Conservation (phyloP, 2,797 vertebrate species). For the Nannoperca obscura region DNA sequence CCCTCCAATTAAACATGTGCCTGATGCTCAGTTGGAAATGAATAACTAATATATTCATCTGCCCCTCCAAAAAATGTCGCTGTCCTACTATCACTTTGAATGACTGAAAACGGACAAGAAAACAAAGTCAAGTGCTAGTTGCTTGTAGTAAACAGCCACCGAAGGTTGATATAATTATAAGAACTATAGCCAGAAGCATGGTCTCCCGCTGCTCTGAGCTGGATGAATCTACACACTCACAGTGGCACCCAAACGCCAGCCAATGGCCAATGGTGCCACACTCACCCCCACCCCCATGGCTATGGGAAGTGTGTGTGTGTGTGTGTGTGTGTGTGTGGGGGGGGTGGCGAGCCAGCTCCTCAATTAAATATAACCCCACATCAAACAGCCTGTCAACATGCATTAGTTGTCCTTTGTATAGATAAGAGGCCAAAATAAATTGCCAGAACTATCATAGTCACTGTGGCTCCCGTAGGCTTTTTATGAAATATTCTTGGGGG, state of each 20-base stretch:
- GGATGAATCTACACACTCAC: constrained; percentile 51
- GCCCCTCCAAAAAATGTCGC: neutral
- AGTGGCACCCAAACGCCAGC: constrained; percentile 48
- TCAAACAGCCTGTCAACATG: constrained; percentile 83
- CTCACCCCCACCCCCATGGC: constrained; percentile 50
- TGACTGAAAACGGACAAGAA: constrained; percentile 19
- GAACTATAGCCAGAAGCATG: constrained; percentile 38
- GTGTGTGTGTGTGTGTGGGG: constrained; percentile 1
- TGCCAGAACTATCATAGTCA: constrained; percentile 73
- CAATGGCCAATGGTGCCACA: constrained; percentile 54
- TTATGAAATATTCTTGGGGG: constrained; percentile 63
- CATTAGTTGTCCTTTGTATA: constrained; percentile 80
- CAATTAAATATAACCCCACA: constrained; percentile 85
- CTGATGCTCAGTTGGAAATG: constrained; percentile 46
- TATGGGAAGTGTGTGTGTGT: constrained; percentile 25
- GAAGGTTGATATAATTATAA: constrained; percentile 46
- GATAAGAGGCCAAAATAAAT: constrained; percentile 81
- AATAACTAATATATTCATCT: constrained; percentile 37
- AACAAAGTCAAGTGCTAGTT: constrained; percentile 35
- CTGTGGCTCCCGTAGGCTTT: constrained; percentile 56
- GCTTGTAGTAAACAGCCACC: constrained; percentile 39
- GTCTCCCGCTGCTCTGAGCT: constrained; percentile 68
- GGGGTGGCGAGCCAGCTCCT: constrained; percentile 71
- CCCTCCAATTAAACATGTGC: constrained; percentile 54
- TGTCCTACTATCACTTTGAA: constrained; percentile 15